phyloP scores from a whole-genome alignment of 2,797 vertebrate genomes.

The Eurystomus glaucurus region DNA sequence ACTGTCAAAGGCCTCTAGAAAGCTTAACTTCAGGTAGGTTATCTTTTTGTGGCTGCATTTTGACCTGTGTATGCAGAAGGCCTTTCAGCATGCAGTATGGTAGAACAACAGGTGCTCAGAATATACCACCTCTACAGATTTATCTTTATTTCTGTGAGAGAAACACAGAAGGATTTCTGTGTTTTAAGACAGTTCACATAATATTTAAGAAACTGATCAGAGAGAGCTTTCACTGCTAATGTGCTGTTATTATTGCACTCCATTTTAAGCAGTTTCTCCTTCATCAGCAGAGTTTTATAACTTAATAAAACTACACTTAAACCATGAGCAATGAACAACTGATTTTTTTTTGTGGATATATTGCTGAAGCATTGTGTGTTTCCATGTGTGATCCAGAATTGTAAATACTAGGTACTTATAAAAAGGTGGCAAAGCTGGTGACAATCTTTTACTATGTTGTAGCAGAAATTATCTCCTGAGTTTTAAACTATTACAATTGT shows the following conservation, averaged over 20 bases:
- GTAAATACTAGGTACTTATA: not conserved
- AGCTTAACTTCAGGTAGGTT: not conserved
- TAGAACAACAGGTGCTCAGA: not conserved
- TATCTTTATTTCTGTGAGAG: not conserved
- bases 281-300: not conserved
- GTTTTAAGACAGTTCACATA: not conserved
- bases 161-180: not conserved
- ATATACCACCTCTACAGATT: not conserved
- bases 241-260: not conserved
- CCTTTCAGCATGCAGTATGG: not conserved
- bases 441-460: not conserved
- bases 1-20: not conserved
- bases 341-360: not conserved
- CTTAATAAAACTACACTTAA: not conserved
- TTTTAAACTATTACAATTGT: not conserved
- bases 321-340: not conserved
- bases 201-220: not conserved
- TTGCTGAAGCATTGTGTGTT: not conserved
- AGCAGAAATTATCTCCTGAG: not conserved
- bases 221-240: not conserved
- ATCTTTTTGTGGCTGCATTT: not conserved
- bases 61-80: not conserved
- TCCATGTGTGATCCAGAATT: not conserved
- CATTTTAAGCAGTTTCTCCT: not conserved
- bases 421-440: not conserved